These are phyloP conservation scores for Phoxinus phoxinus DNA, from an alignment of 2,113 vertebrate genomes.

Conservation along the genomic window DNA sequence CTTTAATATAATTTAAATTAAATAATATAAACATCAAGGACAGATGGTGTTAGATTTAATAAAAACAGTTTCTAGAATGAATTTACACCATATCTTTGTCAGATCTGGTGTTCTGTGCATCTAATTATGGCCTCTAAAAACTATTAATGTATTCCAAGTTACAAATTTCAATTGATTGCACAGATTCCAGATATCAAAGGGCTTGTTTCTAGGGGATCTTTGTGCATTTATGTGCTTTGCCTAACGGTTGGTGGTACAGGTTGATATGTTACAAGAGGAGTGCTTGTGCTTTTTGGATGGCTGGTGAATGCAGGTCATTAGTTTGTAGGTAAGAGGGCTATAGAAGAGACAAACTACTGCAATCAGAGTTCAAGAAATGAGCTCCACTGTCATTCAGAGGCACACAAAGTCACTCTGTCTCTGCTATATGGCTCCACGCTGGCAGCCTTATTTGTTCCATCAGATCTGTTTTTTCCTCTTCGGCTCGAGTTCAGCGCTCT, in stretches of 20 bases:
- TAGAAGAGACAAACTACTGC: neutral
- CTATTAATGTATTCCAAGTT: neutral
- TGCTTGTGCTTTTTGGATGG: constrained; percentile 13
- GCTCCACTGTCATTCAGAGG: constrained; percentile 23
- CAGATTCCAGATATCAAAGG: neutral
- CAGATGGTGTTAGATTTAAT: neutral
- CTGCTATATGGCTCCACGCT: constrained; percentile 18
- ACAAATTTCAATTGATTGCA: neutral
- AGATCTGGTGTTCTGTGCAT: neutral
- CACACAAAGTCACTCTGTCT: constrained; percentile 20
- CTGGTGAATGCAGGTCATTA: neutral
- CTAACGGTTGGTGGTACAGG: neutral
- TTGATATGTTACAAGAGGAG: neutral
- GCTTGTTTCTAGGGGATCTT: neutral
- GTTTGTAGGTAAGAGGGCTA: neutral
- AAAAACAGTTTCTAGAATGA: neutral
- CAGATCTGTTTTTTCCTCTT: constrained; percentile 38
- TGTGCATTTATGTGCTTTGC: neutral
- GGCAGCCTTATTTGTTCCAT: constrained; percentile 38
- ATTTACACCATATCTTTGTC: neutral
- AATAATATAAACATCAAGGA: too few relatives aligned
- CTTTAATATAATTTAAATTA: too few relatives aligned
- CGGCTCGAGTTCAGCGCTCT: constrained; percentile 25
- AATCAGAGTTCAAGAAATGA: constrained; percentile 9
- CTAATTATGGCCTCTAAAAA: neutral